Percentiles rank a stretch among this genome's conserved stretches.
phyloP scores from a whole-genome alignment of 2,888 invertebrate species.

The Nipponacmea schrenckii region DNA sequence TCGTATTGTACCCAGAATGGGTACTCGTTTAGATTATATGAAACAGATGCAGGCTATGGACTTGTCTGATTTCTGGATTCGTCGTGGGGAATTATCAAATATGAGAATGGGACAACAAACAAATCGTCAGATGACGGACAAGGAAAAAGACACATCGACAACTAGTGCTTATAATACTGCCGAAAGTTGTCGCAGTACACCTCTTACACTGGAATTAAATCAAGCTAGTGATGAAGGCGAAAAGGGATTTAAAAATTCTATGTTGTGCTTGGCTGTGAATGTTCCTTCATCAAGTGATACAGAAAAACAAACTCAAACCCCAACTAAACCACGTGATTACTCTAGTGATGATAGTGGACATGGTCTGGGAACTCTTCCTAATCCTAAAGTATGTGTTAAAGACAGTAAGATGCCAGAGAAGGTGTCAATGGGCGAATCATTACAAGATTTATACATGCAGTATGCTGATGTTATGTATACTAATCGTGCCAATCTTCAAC shows the following conservation, averaged over 20 bases:
- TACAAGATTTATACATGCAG: conserved; percentile 64
- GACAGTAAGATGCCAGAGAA: conserved; percentile 18
- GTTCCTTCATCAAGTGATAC: conserved; percentile 57
- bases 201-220: conserved; percentile 62
- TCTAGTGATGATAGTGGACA: conserved; percentile 53
- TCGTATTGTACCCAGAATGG: conserved; percentile 65
- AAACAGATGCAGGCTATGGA: conserved; percentile 54
- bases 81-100: conserved; percentile 31
- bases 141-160: conserved; percentile 72
- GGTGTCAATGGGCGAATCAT: conserved; percentile 48
- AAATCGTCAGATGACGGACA: conserved; percentile 29
- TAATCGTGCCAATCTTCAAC: conserved; percentile 76
- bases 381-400: conserved; percentile 25
- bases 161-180: conserved; percentile 79
- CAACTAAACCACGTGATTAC: conserved; percentile 48
- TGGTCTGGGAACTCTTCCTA: conserved; percentile 21
- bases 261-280: conserved; percentile 57
- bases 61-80: conserved; percentile 39
- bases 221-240: conserved; percentile 56
- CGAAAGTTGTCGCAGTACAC: conserved; percentile 78
- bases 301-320: conserved; percentile 63
- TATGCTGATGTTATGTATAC: conserved; percentile 78
- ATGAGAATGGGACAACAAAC: conserved; percentile 18
- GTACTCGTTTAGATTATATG: conserved; percentile 60
- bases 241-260: conserved; percentile 57